A percentile compares a stretch with the other conserved stretches of the same genome.
phyloP scores from a whole-genome alignment of 2,888 invertebrate species.

The Aradus depressus region DNA sequence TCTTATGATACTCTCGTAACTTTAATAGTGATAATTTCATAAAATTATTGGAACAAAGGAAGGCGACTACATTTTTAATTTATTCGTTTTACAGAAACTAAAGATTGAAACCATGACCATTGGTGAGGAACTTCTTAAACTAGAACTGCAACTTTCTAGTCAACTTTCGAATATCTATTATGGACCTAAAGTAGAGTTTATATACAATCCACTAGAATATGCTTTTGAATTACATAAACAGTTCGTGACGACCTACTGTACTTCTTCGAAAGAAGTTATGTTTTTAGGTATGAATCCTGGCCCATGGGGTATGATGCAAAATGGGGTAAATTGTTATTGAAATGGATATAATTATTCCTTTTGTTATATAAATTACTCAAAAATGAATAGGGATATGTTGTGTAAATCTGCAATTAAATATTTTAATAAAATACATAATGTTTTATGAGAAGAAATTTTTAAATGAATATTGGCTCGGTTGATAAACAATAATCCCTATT shows the following conservation, averaged over 20 bases:
- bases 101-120: too few relatives aligned
- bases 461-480: too few relatives aligned
- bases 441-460: too few relatives aligned
- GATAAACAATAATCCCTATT: too few relatives aligned
- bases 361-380: not conserved
- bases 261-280: slow-evolving; percentile 54
- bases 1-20: too few relatives aligned
- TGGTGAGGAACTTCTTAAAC: slow-evolving; percentile 3
- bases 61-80: too few relatives aligned
- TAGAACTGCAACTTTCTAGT: slow-evolving; percentile 16
- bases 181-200: slow-evolving; percentile 45
- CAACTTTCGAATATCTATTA: slow-evolving; percentile 14
- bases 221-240: slow-evolving; percentile 64
- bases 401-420: not conserved
- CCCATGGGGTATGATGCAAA: slow-evolving; percentile 95
- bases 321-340: slow-evolving; percentile 49
- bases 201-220: slow-evolving; percentile 81
- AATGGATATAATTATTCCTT: not conserved
- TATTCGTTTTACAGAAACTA: too few relatives aligned
- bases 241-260: slow-evolving; percentile 62
- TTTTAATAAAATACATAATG: too few relatives aligned
- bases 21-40: too few relatives aligned
- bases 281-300: slow-evolving; percentile 94
- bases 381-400: not conserved
- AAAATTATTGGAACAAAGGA: too few relatives aligned